phyloP scores from a whole-genome alignment of 2,797 vertebrate genomes.

The Rhabdomys pumilio region DNA sequence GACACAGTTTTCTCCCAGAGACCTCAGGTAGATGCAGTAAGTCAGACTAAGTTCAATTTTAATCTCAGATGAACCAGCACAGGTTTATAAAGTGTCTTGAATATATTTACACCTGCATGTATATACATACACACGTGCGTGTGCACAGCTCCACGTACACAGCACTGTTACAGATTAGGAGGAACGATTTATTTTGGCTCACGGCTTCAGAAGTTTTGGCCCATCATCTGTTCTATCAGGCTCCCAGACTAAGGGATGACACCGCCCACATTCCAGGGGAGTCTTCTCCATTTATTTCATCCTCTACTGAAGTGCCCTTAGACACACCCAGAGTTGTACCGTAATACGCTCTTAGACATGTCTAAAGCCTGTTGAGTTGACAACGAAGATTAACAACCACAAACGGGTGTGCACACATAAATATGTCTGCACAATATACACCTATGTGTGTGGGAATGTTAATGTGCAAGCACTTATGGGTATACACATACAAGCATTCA shows the following conservation, averaged over 20 bases:
- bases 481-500: not conserved
- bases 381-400: not conserved
- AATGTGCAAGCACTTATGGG: not conserved
- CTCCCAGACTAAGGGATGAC: not conserved
- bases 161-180: not conserved
- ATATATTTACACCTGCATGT: not conserved
- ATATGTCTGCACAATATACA: not conserved
- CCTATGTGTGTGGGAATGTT: not conserved
- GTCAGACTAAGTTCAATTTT: not conserved
- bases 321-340: not conserved
- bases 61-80: not conserved
- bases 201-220: not conserved
- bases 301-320: not conserved
- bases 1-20: conserved; percentile 2
- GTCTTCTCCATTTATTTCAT: not conserved
- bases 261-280: not conserved
- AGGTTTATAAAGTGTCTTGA: not conserved
- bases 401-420: not conserved
- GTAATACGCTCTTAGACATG: not conserved
- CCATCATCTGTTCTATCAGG: not conserved
- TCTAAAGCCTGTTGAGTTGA: not conserved
- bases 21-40: not conserved
- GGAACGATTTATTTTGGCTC: not conserved
- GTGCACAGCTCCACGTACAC: not conserved
- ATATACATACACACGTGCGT: not conserved